phyloP scores from a whole-genome alignment of 2,113 vertebrate genomes.

The Bambusicola thoracicus region DNA sequence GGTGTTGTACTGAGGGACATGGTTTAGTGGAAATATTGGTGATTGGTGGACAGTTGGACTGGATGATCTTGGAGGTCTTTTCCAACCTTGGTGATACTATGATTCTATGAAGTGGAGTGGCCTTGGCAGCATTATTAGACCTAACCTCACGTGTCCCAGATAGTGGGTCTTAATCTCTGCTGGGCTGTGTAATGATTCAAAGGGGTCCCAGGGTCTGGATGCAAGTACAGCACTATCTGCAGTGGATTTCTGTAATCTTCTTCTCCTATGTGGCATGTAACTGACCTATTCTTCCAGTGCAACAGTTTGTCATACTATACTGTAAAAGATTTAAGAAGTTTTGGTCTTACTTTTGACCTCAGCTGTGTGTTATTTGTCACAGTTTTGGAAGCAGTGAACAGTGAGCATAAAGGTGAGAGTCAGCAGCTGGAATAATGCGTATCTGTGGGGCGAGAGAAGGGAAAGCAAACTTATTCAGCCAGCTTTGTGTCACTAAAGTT shows the following conservation, averaged over 20 bases:
- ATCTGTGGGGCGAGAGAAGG: background rate
- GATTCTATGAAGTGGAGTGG: too few species aligned
- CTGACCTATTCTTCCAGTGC: background rate
- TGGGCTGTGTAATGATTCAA: background rate
- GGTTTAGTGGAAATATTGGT: too few species aligned
- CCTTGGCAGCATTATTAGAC: background rate
- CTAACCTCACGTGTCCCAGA: background rate
- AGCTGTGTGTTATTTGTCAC: background rate
- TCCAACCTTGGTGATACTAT: too few species aligned
- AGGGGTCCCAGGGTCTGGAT: background rate
- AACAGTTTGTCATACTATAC: background rate
- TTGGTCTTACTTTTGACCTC: background rate
- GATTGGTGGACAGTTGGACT: too few species aligned
- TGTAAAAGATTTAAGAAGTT: background rate
- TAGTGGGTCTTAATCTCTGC: background rate
- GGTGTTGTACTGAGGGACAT: too few species aligned
- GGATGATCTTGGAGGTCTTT: too few species aligned
- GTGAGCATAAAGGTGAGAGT: rapidly evolving
- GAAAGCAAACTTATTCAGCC: background rate
- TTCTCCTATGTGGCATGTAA: background rate
- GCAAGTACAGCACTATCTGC: background rate
- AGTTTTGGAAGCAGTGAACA: background rate
- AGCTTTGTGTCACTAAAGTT: background rate
- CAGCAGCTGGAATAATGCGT: background rate
- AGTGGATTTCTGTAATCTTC: background rate